Base-by-base conservation (phyloP, 2,113 vertebrate genomes). In the Prionailurus bengalensis region DNA sequence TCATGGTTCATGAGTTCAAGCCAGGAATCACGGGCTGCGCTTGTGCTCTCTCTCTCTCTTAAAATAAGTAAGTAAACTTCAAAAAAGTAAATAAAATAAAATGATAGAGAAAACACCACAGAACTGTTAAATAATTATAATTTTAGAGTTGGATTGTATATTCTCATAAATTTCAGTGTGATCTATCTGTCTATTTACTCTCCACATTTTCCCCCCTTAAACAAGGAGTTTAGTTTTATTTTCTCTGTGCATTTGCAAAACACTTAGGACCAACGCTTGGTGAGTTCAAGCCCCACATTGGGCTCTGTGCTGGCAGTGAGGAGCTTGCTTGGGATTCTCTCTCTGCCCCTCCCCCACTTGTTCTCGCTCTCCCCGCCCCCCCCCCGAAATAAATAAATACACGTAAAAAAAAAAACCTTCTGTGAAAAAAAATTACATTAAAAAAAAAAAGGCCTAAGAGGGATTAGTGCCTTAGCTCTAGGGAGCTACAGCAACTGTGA, bases 401-500 rank as follows among this genome's bases (percentile, higher is more conserved):
- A 58, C 58, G 23, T 8, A 2, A 61, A 61, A 61, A 23, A 23
- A 23, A 58, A 21, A 58, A 8, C 19, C 58, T 23, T 2, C 21
- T 61, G 21, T 23, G 58, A 61, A 65, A 97, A 45, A 97, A 92
- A 79, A 42, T 71, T 90, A 89, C 45, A 88, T 76, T 92, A 58
- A 25, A 82, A 92, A 23, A 23, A 91, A 55, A n/a, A 27, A 25
- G 8, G 70, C 65, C 91, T 85, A 15, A 89, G 39, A 55, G 71
- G 71, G 42, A 65, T 63, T 80, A 55, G 45, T 8, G 79, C 82
- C 58, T 87, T 87, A 95, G 84, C 94, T 94, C 88, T 81, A 83
- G 9, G 8, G 10, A 95, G 73, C 91, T 66, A 94, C 3, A 86
- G 87, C 93, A 95, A 85, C 33, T 96, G 85, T 94, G 91, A 97